phyloP scores from a whole-genome alignment of 2,113 vertebrate species.

The Stigmatopora argus region DNA sequence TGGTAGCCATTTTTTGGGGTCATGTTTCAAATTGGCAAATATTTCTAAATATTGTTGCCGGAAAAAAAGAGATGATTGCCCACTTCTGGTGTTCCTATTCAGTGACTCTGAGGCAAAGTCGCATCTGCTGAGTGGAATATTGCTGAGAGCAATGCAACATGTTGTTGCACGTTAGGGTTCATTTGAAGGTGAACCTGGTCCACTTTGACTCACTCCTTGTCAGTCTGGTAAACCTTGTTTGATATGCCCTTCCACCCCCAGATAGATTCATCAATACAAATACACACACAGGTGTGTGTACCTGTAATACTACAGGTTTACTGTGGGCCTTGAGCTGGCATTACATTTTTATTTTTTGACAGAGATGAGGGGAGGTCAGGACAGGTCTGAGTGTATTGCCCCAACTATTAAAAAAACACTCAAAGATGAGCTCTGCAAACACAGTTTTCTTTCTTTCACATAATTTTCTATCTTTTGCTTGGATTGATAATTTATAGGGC shows the following conservation, averaged over 20 bases:
- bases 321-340: slow-evolving; percentile 59
- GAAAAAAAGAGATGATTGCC: background rate
- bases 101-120: slow-evolving; percentile 26
- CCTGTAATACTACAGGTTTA: slow-evolving; percentile 56
- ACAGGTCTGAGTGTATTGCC: slow-evolving; percentile 50
- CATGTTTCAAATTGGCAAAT: slow-evolving; percentile 8
- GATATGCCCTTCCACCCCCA: slow-evolving; percentile 46
- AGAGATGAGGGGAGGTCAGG: slow-evolving; percentile 65
- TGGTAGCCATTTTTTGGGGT: slow-evolving; percentile 45
- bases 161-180: slow-evolving; percentile 16
- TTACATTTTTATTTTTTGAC: slow-evolving; percentile 67
- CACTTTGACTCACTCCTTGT: slow-evolving; percentile 59
- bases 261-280: slow-evolving; percentile 55
- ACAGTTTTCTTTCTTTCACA: background rate
- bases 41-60: slow-evolving; percentile 8
- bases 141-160: slow-evolving; percentile 11
- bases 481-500: too few species aligned
- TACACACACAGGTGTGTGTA: slow-evolving; percentile 4
- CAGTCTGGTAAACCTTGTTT: slow-evolving; percentile 40
- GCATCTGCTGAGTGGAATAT: slow-evolving; percentile 16
- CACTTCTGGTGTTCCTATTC: slow-evolving; percentile 14
- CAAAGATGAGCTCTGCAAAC: background rate
- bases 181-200: slow-evolving; percentile 54
- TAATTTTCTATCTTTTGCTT: too few species aligned
- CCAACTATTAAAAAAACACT: slow-evolving; percentile 54